Evolutionary conservation across 2,888 invertebrate species (phyloP).

Genomic region (Athalia rosae): DNA sequence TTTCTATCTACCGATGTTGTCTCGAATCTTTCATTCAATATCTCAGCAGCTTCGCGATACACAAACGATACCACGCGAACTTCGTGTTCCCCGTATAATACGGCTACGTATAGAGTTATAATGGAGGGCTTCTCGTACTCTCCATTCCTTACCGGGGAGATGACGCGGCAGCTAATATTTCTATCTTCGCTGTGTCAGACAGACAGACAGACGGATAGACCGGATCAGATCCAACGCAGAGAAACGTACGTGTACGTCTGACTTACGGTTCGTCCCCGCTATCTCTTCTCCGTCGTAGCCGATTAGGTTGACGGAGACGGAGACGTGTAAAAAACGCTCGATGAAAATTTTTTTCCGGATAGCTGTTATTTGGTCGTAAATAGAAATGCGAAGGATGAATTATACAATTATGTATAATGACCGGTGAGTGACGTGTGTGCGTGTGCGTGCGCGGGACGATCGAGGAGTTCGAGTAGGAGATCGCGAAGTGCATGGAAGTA

Average conservation of each 20-base stretch:
- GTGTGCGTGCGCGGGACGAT: conserved; percentile 44
- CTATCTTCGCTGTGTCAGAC: conserved; percentile 9
- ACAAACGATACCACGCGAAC: conserved; percentile 9
- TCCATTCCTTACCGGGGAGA: conserved; percentile 24
- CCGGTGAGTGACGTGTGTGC: no score
- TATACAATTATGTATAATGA: no score
- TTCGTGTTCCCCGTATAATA: neutral
- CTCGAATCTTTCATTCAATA: conserved; percentile 47
- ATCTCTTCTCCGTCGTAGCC: no score
- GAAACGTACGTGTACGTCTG: neutral
- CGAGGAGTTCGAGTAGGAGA: neutral
- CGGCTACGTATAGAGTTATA: conserved; percentile 7
- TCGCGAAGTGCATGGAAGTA: conserved; percentile 32
- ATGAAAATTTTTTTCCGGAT: no score
- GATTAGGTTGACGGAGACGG: no score
- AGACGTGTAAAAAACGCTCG: no score
- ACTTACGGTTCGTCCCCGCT: no score
- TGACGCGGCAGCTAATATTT: conserved; percentile 45
- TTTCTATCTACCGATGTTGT: conserved; percentile 43
- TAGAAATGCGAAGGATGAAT: no score
- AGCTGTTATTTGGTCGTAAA: no score
- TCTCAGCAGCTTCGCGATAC: conserved; percentile 30
- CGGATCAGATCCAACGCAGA: neutral
- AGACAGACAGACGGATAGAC: neutral
- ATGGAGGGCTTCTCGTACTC: conserved; percentile 24